Conservation (phyloP, 2,113 vertebrate genomes). For the Castor canadensis region DNA sequence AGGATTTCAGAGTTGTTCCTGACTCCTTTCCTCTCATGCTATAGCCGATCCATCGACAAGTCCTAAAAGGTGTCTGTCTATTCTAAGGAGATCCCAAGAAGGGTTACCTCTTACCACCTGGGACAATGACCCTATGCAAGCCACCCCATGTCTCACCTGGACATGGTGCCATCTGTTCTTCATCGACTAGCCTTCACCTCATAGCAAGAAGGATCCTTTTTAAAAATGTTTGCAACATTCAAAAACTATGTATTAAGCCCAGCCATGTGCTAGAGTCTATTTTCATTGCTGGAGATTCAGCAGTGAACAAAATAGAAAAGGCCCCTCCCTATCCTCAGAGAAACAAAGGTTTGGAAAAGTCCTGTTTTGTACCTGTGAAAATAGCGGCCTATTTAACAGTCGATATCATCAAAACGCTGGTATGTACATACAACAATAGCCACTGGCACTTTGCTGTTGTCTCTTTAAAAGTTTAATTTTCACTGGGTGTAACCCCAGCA, state of each 20-base stretch:
- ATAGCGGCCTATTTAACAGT: not conserved
- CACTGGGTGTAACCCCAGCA: not conserved
- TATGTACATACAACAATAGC: not conserved
- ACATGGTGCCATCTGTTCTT: too few species aligned
- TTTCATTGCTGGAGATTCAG: not conserved
- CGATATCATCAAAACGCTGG: not conserved
- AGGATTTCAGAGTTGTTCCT: not conserved
- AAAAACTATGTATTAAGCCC: not conserved
- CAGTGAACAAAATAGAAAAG: not conserved
- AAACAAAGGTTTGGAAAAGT: not conserved
- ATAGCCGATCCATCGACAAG: not conserved
- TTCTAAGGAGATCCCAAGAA: not conserved
- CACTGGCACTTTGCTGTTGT: not conserved
- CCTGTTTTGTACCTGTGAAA: not conserved
- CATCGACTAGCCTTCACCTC: not conserved
- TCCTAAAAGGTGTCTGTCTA: not conserved
- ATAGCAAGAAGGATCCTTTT: not conserved
- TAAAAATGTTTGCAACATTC: not conserved
- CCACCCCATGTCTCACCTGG: not conserved
- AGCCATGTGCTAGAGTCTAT: not conserved
- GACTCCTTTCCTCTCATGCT: not conserved
- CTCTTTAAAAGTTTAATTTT: not conserved
- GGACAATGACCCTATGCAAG: not conserved
- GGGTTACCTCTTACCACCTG: not conserved
- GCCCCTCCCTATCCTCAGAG: not conserved